Percentiles rank a stretch among this genome's conserved stretches.
phyloP scores from a whole-genome alignment of 2,888 invertebrate species.

The Anoncus sp. region DNA sequence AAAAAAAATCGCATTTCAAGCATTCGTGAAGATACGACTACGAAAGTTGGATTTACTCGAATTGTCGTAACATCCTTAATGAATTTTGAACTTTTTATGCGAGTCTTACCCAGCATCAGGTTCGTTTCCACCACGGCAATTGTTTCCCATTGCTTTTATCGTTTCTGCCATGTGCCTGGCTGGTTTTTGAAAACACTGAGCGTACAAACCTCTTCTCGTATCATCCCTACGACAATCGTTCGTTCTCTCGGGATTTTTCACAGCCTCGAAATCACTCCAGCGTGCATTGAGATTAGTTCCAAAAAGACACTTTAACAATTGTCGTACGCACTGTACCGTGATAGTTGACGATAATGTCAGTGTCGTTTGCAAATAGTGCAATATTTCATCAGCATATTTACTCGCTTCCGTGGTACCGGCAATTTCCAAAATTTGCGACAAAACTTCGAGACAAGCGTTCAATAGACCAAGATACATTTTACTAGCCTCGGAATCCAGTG shows the following conservation, averaged over 20 bases:
- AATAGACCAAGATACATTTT: constrained; percentile 90
- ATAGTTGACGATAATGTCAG: constrained; percentile 88
- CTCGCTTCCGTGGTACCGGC: constrained; percentile 89
- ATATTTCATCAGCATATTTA: constrained; percentile 91
- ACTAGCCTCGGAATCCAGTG: constrained; percentile 90
- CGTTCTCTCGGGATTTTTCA: constrained; percentile 46
- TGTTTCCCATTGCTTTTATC: constrained; percentile 78
- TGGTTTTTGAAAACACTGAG: constrained; percentile 78
- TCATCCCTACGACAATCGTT: constrained; percentile 57
- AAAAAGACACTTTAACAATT: constrained; percentile 90
- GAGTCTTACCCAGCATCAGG: constrained; percentile 73
- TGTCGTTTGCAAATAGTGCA: constrained; percentile 89
- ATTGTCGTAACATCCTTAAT: no score
- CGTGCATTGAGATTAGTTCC: constrained; percentile 88
- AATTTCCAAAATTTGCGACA: constrained; percentile 89
- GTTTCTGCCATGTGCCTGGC: constrained; percentile 77
- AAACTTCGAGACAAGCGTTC: constrained; percentile 86
- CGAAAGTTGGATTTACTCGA: no score
- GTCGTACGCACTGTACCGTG: constrained; percentile 91
- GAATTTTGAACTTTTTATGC: neutral
- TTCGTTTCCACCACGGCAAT: constrained; percentile 78
- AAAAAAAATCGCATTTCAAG: no score
- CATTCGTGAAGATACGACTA: no score
- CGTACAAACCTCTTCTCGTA: constrained; percentile 72
- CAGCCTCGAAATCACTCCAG: constrained; percentile 79